Conservation (phyloP, 2,113 vertebrate genomes). For the Hemicordylus capensis region DNA sequence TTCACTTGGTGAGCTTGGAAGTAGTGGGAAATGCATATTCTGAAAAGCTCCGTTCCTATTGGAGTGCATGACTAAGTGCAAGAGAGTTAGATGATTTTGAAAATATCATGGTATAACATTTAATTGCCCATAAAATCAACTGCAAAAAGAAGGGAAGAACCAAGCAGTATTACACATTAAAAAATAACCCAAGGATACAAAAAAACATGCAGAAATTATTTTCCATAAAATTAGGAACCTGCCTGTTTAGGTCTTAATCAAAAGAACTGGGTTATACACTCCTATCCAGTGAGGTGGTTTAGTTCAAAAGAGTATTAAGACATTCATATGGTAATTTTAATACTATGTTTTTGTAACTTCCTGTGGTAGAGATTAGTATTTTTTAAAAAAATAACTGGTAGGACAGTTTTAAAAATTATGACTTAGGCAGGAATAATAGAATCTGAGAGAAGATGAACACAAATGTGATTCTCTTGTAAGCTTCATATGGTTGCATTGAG, state of each 20-base stretch:
- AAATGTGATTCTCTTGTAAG: neutral
- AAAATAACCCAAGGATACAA: neutral
- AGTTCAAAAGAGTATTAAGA: neutral
- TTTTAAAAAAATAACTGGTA: slow-evolving; percentile 9
- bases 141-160: neutral
- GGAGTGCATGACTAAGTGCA: slow-evolving; percentile 12
- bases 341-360: neutral
- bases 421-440: neutral
- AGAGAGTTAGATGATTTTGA: neutral
- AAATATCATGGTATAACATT: slow-evolving; percentile 1
- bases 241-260: neutral
- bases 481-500: neutral
- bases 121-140: slow-evolving; percentile 2
- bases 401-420: slow-evolving; percentile 20
- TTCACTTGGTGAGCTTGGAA: slow-evolving; percentile 47
- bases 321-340: too few species aligned
- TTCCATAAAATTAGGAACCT: neutral
- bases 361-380: neutral
- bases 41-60: neutral
- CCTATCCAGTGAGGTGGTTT: neutral
- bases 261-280: neutral
- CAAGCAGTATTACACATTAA: neutral
- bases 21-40: slow-evolving; percentile 4
- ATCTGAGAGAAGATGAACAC: neutral
- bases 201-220: neutral